Base-by-base conservation (phyloP, 2,797 vertebrate species). In the Jordanella pulchra region DNA sequence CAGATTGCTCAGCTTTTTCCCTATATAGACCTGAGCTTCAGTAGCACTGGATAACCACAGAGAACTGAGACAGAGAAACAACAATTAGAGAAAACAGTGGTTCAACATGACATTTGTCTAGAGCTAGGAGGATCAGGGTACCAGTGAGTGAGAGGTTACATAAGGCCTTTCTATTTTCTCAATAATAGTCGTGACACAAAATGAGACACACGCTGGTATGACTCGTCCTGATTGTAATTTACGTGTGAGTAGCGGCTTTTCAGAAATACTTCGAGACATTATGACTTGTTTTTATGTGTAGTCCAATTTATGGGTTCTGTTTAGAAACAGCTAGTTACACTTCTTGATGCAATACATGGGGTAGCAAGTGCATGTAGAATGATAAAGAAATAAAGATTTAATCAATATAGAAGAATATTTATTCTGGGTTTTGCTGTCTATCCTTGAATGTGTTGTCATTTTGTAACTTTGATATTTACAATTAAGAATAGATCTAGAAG, bases 1-100 rank as follows among this genome's bases (percentile, higher is more conserved):
- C 80, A 63, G 54, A 69, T 67, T 50, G 78, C 89, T 93, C 86
- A 92, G 89, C 88, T 91, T 84, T 86, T 88, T 90, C 87, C 75
- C 78, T 79, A 83, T 82, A 85, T 84, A 91, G 85, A 84, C 58
- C 65, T 76, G 77, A 75, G 71, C 64, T 69, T 45, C 73, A 61
- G 21, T 64, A 21, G 39, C 69, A 61, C 64, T 68, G 75, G 68
- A 84, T 77, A 82, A 86, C 83, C 79, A 50, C 78, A 80, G 53
- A 83, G 76, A 79, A 55, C 70, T 63, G 60, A 72, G 63, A 82
- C 79, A 72, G 80, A 75, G 63, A 75, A 80, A 80, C 45, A 85
- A 82, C 73, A 90, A 82, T 87, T 87, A 83, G 32, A 84, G 66
- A 65, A 71, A 78, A 70, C 45, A 74, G 72, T 73, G 73, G 73